Evolutionary conservation across 2,113 vertebrate species (phyloP).

Genomic region (Sinocyclocheilus grahami): DNA sequence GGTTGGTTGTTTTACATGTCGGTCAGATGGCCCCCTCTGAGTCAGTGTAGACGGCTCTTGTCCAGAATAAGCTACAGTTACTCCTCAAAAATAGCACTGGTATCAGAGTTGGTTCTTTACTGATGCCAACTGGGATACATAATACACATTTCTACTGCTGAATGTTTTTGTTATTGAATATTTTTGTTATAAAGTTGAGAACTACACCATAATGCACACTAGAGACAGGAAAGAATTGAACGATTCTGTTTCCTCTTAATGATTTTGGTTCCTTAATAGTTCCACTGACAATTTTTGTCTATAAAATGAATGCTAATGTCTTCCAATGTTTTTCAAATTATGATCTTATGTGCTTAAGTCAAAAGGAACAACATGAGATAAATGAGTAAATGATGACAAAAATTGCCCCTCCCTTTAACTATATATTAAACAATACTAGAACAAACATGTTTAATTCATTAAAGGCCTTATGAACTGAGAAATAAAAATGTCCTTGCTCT

Average conservation of each 20-base stretch:
- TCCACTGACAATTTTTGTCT: too few species aligned
- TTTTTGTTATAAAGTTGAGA: neutral
- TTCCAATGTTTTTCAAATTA: neutral
- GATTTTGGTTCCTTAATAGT: too few species aligned
- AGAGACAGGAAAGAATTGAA: neutral
- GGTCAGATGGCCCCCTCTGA: neutral
- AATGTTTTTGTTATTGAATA: neutral
- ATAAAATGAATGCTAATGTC: neutral
- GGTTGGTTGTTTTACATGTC: constrained; percentile 10
- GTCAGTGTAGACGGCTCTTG: neutral
- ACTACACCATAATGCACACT: neutral
- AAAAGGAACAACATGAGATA: neutral
- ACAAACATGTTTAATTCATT: too few species aligned
- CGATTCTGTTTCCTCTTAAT: too few species aligned
- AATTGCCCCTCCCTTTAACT: neutral
- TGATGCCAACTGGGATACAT: neutral
- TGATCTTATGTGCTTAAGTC: neutral
- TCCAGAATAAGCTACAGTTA: neutral
- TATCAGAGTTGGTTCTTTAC: neutral
- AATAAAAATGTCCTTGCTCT: too few species aligned
- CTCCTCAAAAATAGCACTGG: neutral
- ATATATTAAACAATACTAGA: too few species aligned
- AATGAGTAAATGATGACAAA: neutral
- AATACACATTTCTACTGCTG: neutral
- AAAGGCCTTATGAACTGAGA: too few species aligned